These are phyloP conservation scores for Uria lomvia DNA, from an alignment of 2,113 vertebrate genomes.

Conservation along the genomic window DNA sequence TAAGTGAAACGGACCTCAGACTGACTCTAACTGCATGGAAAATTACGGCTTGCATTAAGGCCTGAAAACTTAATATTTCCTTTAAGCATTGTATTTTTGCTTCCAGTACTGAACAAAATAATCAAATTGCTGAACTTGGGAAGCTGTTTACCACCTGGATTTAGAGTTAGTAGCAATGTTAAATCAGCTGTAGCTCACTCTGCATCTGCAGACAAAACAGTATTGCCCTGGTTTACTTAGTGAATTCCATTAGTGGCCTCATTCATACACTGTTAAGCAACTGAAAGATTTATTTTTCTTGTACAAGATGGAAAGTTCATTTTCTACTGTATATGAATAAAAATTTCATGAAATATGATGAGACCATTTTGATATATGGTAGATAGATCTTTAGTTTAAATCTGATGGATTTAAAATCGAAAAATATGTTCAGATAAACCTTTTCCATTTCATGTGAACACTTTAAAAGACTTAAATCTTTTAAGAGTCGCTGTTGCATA, in stretches of 20 bases:
- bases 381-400: neutral
- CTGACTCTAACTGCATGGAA: neutral
- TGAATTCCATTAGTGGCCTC: neutral
- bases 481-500: neutral
- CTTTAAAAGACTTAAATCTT: neutral
- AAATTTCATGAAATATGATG: neutral
- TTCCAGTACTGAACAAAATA: neutral
- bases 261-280: neutral
- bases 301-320: neutral
- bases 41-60: neutral
- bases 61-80: neutral
- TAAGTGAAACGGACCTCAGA: neutral
- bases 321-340: neutral
- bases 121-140: neutral
- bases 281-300: slow-evolving; percentile 6
- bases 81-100: neutral
- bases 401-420: neutral
- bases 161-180: neutral
- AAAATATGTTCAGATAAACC: neutral
- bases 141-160: neutral
- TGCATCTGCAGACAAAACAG: neutral
- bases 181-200: neutral
- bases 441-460: neutral
- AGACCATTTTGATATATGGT: neutral
- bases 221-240: neutral